Evolutionary conservation across 2,113 vertebrate genomes (phyloP).

Genomic region (Clinocottus analis): DNA sequence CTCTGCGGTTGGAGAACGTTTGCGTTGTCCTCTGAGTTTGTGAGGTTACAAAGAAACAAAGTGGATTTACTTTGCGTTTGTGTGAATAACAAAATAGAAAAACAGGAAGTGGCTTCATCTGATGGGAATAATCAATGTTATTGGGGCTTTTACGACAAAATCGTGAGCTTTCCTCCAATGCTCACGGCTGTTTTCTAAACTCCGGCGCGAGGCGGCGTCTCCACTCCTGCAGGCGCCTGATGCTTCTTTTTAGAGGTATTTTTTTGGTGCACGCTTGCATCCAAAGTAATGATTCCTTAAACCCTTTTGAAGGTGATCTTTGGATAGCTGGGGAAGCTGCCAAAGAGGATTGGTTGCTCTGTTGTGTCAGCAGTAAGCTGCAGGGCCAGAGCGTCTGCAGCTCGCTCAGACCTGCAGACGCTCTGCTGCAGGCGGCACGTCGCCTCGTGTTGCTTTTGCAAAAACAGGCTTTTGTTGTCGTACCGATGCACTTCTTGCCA

Average conservation of each 20-base stretch:
- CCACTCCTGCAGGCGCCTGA: no score
- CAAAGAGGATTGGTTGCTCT: conserved; percentile 67
- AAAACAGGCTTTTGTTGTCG: neutral
- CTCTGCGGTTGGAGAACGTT: conserved; percentile 10
- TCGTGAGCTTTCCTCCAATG: neutral
- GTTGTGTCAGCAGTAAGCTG: conserved; percentile 48
- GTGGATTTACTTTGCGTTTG: neutral
- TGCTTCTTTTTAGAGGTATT: neutral
- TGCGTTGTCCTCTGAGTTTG: neutral
- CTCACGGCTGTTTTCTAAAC: neutral
- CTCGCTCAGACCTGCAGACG: neutral
- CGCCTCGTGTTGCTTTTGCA: accelerated
- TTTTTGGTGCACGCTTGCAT: neutral
- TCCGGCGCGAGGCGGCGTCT: neutral
- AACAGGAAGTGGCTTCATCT: neutral
- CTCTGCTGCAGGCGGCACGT: neutral
- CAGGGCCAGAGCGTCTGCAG: conserved; percentile 7
- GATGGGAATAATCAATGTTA: neutral
- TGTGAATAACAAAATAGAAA: no score
- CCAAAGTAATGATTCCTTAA: conserved; percentile 34
- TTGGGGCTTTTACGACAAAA: neutral
- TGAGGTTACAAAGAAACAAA: neutral
- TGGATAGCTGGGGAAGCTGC: conserved; percentile 47
- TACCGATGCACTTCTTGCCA: no score
- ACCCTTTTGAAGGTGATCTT: conserved; percentile 62